These are phyloP conservation scores for Spisula solida DNA, from an alignment of 2,888 invertebrate species.

Conservation along the genomic window DNA sequence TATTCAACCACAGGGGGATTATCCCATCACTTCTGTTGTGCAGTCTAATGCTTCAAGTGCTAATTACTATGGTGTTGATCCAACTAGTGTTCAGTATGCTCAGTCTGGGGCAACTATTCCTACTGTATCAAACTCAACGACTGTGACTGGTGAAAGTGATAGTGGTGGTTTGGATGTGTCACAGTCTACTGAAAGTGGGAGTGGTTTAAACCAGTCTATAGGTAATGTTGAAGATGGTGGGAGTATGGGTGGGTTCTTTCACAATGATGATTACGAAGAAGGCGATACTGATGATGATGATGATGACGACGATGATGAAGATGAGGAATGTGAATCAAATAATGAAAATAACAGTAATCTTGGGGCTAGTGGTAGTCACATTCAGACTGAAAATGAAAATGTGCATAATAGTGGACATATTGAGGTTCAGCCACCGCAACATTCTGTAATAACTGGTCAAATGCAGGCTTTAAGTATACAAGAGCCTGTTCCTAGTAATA, in stretches of 20 bases:
- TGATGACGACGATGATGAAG: slow-evolving; percentile 51
- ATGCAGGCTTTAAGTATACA: slow-evolving; percentile 51
- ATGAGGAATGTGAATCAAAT: slow-evolving; percentile 29
- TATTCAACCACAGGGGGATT: slow-evolving; percentile 21
- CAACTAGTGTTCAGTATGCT: slow-evolving; percentile 37
- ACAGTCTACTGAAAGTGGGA: slow-evolving; percentile 57
- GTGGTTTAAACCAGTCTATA: slow-evolving; percentile 63
- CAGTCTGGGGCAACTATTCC: slow-evolving; percentile 28
- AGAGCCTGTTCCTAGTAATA: slow-evolving; percentile 33
- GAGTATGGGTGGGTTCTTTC: slow-evolving; percentile 67
- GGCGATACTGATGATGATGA: slow-evolving; percentile 50
- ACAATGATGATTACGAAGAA: slow-evolving; percentile 64
- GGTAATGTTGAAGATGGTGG: slow-evolving; percentile 68
- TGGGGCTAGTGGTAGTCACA: slow-evolving; percentile 41
- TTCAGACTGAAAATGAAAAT: slow-evolving; percentile 48
- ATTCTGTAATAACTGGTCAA: slow-evolving; percentile 38
- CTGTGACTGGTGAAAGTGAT: slow-evolving; percentile 38
- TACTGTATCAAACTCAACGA: not conserved
- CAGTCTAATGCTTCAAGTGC: slow-evolving; percentile 38
- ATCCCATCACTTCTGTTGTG: not conserved
- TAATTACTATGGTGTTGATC: slow-evolving; percentile 34
- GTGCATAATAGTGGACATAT: slow-evolving; percentile 18
- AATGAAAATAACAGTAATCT: slow-evolving; percentile 34
- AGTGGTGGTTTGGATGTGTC: slow-evolving; percentile 55
- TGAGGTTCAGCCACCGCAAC: not conserved